Evolutionary conservation across 2,113 vertebrate species (phyloP), one percentile per base, ranked within the genome.

Genomic region (Passerina amoena): DNA sequence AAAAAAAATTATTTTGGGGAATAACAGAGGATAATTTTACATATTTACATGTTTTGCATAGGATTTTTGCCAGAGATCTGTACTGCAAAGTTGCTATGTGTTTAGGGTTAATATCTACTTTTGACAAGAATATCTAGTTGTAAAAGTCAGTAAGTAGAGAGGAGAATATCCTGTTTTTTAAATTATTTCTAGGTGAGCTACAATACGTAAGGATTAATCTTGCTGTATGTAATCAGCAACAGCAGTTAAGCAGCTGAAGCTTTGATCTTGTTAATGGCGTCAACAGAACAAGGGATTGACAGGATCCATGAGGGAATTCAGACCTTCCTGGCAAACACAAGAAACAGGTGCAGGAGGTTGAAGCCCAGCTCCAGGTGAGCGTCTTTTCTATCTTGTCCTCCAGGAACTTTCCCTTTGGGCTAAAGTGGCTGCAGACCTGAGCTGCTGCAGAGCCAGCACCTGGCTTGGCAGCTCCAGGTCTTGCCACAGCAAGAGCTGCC

Each of bases 1-100:
- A 73, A 57, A 6, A 6, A 44, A 45, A 79, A 50, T 16, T 1
- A 1, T 45, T 69, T 54, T 2, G 5, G 5, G 25, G 1, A 5
- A 6, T 20, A 28, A 76, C 27, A 31, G n/a, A 23, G 7, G 6
- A 18, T 22, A 28, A 20, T n/a, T 19, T 44, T 37, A n/a, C 38
- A 9, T 21, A 40, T 60, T 21, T 59, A 18, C 14, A 1, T 60
- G n/a, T 61, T 91, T 82, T 66, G 14, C 2, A 2, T 33, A n/a
- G 12, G 8, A 2, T 19, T 92, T 94, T 82, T 71, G n/a, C n/a
- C 11, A 35, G 33, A 77, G 15, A 37, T 69, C 14, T 76, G 35
- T 70, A 21, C n/a, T 81, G 54, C 23, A 17, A 64, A 50, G 30
- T 35, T 77, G 23, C 25, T 33, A 8, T 17, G 3, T 56, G 12